phyloP scores from a whole-genome alignment of 2,113 vertebrate species.

The Psilopsiagon aurifrons region DNA sequence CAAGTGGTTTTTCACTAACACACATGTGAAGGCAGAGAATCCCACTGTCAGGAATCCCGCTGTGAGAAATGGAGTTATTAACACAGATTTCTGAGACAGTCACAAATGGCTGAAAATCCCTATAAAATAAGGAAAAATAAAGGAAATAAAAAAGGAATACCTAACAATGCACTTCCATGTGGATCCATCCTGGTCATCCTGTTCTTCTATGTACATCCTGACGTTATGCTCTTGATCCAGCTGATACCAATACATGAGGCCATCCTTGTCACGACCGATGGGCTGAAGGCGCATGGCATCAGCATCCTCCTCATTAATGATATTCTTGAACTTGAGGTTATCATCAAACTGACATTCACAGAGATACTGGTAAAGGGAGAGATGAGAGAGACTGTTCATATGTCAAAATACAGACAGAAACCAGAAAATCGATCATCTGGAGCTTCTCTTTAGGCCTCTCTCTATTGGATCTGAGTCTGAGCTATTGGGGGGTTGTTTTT shows the following conservation, averaged over 20 bases:
- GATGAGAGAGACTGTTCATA: neutral
- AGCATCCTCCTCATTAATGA: constrained; percentile 93
- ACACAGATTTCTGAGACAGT: neutral
- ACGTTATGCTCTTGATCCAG: constrained; percentile 95
- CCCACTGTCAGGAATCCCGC: neutral
- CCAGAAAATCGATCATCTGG: neutral
- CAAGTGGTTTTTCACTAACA: neutral
- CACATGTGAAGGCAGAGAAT: neutral
- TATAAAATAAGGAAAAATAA: neutral
- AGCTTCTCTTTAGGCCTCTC: neutral
- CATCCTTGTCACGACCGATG: constrained; percentile 90
- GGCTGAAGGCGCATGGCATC: constrained; percentile 96
- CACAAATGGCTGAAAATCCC: neutral
- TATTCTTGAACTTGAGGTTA: constrained; percentile 96
- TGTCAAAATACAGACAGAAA: neutral
- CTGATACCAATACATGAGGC: constrained; percentile 96
- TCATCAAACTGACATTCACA: constrained; percentile 99
- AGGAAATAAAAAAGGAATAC: constrained; percentile 59
- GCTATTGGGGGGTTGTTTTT: neutral
- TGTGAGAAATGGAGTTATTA: neutral
- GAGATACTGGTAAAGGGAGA: constrained; percentile 82
- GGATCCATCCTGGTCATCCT: constrained; percentile 94
- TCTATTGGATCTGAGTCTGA: neutral
- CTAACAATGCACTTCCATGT: constrained; percentile 97
- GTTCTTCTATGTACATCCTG: constrained; percentile 95